Conservation (phyloP, 2,113 vertebrate genomes). For the Tetrao urogallus region DNA sequence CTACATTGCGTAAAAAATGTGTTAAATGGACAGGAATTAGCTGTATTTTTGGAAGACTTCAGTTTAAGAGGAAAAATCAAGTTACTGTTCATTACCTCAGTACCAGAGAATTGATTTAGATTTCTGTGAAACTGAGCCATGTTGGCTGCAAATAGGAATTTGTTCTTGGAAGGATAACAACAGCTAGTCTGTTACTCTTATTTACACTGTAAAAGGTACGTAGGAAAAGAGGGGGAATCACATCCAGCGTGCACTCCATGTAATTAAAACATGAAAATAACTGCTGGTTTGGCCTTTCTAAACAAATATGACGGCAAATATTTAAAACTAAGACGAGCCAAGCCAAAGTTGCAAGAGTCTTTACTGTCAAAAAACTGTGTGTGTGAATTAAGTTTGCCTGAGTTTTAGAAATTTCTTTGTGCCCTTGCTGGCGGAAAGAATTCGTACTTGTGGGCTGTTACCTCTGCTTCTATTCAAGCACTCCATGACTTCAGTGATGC, state of each 20-base stretch:
- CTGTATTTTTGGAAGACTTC: conserved; percentile 38
- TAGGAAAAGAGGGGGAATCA: conserved; percentile 18
- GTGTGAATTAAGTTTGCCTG: neutral
- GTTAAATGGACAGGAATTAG: conserved; percentile 3
- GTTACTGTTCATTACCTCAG: conserved; percentile 61
- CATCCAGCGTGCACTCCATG: neutral
- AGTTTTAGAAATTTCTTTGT: neutral
- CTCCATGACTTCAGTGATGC: neutral
- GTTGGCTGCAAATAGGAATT: conserved; percentile 61
- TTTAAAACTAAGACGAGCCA: conserved; percentile 17
- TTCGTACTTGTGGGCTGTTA: neutral
- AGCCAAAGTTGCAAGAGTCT: neutral
- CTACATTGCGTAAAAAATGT: conserved; percentile 35
- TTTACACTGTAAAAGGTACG: conserved; percentile 63
- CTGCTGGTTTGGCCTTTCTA: conserved; percentile 63
- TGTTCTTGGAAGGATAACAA: conserved; percentile 63
- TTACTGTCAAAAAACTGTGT: conserved; percentile 8
- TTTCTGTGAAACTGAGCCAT: conserved; percentile 60
- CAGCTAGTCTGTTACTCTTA: conserved; percentile 62
- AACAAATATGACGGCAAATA: conserved; percentile 43
- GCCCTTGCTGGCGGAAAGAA: neutral
- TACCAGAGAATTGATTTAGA: conserved; percentile 43
- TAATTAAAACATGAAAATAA: conserved; percentile 63
- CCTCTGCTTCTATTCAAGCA: neutral
- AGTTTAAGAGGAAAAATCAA: conserved; percentile 33